A percentile compares a stretch with the other conserved stretches of the same genome.
Conservation (phyloP, 2,797 vertebrate species). For the Galagoides demidoff region DNA sequence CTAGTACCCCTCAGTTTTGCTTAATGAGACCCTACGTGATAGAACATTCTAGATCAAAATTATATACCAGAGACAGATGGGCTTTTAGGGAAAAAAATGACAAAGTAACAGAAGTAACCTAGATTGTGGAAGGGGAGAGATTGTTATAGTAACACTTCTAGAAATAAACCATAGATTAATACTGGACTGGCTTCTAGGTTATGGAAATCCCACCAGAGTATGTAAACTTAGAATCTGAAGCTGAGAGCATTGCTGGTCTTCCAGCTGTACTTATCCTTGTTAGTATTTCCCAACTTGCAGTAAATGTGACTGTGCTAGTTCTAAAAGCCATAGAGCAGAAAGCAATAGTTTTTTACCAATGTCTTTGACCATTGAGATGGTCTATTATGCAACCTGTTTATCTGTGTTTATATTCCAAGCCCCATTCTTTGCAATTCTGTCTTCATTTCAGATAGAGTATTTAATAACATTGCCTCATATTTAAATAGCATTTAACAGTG, state of each 20-base stretch:
- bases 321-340: not conserved
- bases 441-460: constrained; percentile 37
- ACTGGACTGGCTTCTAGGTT: not conserved
- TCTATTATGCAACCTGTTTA: not conserved
- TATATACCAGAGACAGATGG: not conserved
- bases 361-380: not conserved
- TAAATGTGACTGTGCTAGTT: not conserved
- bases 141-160: not conserved
- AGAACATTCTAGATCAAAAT: not conserved
- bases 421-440: not conserved
- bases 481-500: constrained; percentile 49
- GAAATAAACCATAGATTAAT: not conserved
- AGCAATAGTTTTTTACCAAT: not conserved
- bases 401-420: not conserved
- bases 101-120: not conserved
- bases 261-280: not conserved
- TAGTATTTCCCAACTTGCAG: not conserved
- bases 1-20: not conserved
- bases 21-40: not conserved
- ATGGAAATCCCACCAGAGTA: not conserved
- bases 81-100: not conserved
- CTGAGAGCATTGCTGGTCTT: not conserved
- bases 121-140: not conserved
- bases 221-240: not conserved
- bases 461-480: constrained; percentile 35